Evolutionary conservation across 1,140 invertebrate genomes (phyloP), one percentile per base, ranked within the genome.

Genomic region (Pachypsylla venusta): DNA sequence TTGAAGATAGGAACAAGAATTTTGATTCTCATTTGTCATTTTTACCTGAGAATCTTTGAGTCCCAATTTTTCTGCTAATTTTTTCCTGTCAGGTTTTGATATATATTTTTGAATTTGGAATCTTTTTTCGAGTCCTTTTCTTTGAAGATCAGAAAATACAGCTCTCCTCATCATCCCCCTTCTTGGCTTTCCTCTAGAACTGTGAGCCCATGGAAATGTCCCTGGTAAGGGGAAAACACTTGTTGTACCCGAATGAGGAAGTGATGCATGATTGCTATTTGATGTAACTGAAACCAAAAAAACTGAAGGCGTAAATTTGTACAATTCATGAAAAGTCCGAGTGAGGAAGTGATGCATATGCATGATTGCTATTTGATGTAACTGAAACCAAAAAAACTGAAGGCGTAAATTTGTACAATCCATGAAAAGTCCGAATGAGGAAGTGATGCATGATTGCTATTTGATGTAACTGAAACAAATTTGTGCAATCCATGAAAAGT

Each of bases 81-180:
- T 95, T 74, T 96, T 92, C 68, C 94, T 80, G 72, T 98, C 93
- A 0, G 93, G 93, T 71, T 98, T 98, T 60, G 90, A 94, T 67
- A 98, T 97, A 72, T 98, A 98, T 72, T 98, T 97, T 73, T 98
- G 93, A 14, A 93, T 79, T 70, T 93, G 90, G 73, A 98, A 98
- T 64, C 93, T 73, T 65, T 93, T 88, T 73, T 98, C 94, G 54
- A 98, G 75, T 0, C 94, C 94, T 64, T 94, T 92, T 53, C 94
- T 75, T 68, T 98, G 94, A 0, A 92, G 80, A 69, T 96, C 93
- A 53, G 88, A 95, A 74, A 90, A 91, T 25, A 94, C 90, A 2
- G 90, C 90, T 66, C 91, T 74, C 25, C 93, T 74, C 84, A 97
- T 90, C 91, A 97, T 96, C 0, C 93, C 93, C 10, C 93, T 75